Conservation (phyloP, 1,140 invertebrate species). For the Delia radicum region DNA sequence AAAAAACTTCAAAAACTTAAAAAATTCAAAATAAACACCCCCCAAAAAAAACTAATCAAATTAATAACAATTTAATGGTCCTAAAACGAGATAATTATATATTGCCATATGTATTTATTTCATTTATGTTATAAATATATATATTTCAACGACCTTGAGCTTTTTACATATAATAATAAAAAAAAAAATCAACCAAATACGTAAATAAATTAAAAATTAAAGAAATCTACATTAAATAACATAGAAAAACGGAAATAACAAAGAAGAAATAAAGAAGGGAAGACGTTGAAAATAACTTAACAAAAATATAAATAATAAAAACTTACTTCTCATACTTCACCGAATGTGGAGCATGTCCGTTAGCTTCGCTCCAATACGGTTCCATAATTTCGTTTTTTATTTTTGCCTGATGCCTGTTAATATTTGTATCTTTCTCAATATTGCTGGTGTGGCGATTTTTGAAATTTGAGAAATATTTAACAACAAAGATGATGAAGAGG, state of each 20-base stretch:
- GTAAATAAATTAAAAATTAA: background rate
- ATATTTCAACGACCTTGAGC: background rate
- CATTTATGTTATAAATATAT: background rate
- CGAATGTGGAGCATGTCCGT: slow-evolving; percentile 54
- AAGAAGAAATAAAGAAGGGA: background rate
- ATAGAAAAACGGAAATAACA: background rate
- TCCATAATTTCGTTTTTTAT: slow-evolving; percentile 43
- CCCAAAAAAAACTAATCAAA: no score
- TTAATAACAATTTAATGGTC: background rate
- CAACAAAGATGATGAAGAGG: background rate
- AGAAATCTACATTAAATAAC: background rate
- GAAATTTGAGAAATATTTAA: background rate
- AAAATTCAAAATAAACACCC: no score
- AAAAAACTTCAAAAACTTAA: no score
- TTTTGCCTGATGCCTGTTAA: slow-evolving; percentile 19
- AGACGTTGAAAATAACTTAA: background rate
- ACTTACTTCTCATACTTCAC: slow-evolving; percentile 57
- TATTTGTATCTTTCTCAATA: background rate
- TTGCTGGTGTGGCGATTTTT: background rate
- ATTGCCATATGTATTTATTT: no score
- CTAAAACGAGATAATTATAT: background rate
- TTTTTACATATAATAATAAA: background rate
- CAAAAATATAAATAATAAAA: no score
- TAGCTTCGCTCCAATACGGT: slow-evolving; percentile 53
- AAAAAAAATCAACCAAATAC: background rate